Evolutionary conservation across 2,113 vertebrate genomes (phyloP), one percentile per base, ranked within the genome.

Genomic region (Periophthalmodon schlosseri): DNA sequence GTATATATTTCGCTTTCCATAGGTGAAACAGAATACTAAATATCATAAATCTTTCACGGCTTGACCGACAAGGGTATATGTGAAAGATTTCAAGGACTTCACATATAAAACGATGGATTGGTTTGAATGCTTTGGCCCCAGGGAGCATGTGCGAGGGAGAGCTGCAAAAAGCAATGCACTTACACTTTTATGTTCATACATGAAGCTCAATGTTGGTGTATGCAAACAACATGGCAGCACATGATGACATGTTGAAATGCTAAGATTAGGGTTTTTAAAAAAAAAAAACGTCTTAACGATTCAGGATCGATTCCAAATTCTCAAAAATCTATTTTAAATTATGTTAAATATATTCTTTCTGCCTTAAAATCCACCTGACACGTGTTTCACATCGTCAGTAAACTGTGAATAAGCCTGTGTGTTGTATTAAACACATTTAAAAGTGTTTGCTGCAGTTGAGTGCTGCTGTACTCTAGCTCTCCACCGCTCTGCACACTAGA

Each of bases 11-110:
- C 57, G 58, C 74, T 46, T 77, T 78, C 70, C 78, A 74, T 71
- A 78, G 68, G 57, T 70, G 72, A 63, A 44, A 63, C 20, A n/a
- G 23, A 61, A 23, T 9, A 73, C 23, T 58, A 70, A 75, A 86
- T 73, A 83, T 76, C 72, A 84, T 85, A 77, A 74, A 89, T 81
- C 79, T 80, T 81, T 78, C 75, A 74, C 50, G 21, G 52, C 44
- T 69, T 64, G 39, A 74, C 23, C 72, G 50, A 56, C 74, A 75
- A 74, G 72, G 68, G 4, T 71, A 74, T 49, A 33, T 52, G 20
- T 73, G 69, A 44, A 60, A 56, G 74, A 83, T 79, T 78, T 82
- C 78, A 82, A 84, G 85, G 77, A 77, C 74, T 77, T 68, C 67
- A 72, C 67, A 57, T 44, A 46, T 56, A 18, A 70, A 67, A 66